Evolutionary conservation across 1,140 invertebrate species (phyloP), one percentile per base, ranked within the genome.

Genomic region (Spodoptera litura): DNA sequence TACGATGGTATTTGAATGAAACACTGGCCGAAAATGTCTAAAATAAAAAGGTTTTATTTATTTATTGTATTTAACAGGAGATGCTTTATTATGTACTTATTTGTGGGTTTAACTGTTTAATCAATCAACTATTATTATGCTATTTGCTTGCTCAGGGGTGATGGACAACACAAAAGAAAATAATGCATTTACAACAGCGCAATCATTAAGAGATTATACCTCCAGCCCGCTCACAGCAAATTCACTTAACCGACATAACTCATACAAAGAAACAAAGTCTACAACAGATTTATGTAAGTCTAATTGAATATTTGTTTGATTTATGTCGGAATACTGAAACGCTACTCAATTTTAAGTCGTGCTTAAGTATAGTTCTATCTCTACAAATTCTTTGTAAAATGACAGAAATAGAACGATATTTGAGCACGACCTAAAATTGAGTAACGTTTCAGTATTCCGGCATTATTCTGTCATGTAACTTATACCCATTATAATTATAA

Each of bases 201-300:
- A 85, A 25, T 51, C 27, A 70, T 80, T 78, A 61, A 87, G 88
- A 66, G 89, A 93, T 75, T 94, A 91, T 80, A 78, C 88, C 77
- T 79, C 86, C 74, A 88, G 85, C 62, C 79, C 88, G 56, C 79
- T 88, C 78, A 85, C 89, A 25, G 75, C 86, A 56, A 87, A 81
- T 10, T 82, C 91, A 55, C 87, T 94, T 83, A 94, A 93, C 80
- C 84, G 93, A 73, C 93, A 94, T 83, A 93, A 94, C 64, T 94
- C 93, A 13, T 94, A 91, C 74, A 94, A 94, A 88, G 93, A 94
- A 83, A 88, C 89, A 10, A 94, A 94, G 85, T 89, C 90, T 73
- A 87, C 87, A 10, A 87, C 87, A n/a, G 89, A 90, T 59, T 82
- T 92, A 72, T 73, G 91, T 94, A 88, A 91, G 91, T 93, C 82